Conservation (phyloP, 2,888 invertebrate species). For the Hymenopus coronatus region DNA sequence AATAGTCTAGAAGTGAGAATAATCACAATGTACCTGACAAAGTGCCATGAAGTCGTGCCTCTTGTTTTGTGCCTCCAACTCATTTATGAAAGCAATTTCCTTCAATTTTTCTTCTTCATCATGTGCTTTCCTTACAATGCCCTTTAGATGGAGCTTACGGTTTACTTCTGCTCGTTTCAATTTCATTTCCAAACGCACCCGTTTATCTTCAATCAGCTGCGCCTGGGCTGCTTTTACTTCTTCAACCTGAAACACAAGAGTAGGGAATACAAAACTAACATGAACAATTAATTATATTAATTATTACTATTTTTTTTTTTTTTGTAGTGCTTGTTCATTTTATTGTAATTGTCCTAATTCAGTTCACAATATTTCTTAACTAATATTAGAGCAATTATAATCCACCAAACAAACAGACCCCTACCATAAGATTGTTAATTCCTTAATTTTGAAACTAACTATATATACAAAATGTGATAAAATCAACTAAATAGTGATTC, state of each 20-base stretch:
- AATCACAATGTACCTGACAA: conserved; percentile 60
- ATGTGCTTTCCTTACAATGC: conserved; percentile 90
- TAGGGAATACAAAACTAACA: not conserved
- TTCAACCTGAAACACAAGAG: conserved; percentile 48
- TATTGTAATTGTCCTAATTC: too few species aligned
- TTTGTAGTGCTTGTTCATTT: too few species aligned
- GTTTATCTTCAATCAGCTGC: conserved; percentile 75
- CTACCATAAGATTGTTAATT: too few species aligned
- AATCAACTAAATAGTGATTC: too few species aligned
- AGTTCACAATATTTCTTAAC: too few species aligned
- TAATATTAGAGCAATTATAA: too few species aligned
- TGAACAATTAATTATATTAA: not conserved
- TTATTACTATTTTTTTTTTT: too few species aligned
- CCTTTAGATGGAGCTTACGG: conserved; percentile 74
- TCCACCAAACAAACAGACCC: too few species aligned
- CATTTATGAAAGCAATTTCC: conserved; percentile 97
- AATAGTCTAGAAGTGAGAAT: not conserved
- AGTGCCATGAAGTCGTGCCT: conserved; percentile 85
- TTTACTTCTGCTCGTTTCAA: conserved; percentile 88
- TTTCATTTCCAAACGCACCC: conserved; percentile 69
- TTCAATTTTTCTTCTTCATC: conserved; percentile 96
- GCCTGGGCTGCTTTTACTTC: conserved; percentile 73
- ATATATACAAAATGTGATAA: too few species aligned
- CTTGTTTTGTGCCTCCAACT: conserved; percentile 91
- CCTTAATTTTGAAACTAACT: too few species aligned